Evolutionary conservation across 2,797 vertebrate species (phyloP).

Genomic region (Cyprinella venusta): DNA sequence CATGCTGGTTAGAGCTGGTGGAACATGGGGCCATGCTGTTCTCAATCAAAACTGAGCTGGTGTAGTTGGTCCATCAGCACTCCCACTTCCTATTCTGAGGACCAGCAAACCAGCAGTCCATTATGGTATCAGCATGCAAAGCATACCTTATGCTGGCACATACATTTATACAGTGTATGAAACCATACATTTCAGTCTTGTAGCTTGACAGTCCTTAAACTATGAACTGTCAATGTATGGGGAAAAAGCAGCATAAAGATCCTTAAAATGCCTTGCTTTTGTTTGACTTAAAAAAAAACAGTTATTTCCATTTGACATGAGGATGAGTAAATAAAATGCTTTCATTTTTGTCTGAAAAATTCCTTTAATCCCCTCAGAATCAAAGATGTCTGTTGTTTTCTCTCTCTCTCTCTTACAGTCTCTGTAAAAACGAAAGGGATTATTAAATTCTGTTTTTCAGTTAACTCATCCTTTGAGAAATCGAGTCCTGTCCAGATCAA

Average conservation of each 20-base stretch:
- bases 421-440: not conserved
- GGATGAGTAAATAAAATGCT: not conserved
- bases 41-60: too few species aligned
- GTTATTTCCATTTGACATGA: not conserved
- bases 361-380: not conserved
- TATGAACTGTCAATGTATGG: not conserved
- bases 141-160: too few species aligned
- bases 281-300: not conserved
- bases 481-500: not conserved
- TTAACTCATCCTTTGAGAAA: not conserved
- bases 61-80: too few species aligned
- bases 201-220: not conserved
- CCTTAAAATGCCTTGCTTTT: not conserved
- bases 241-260: not conserved
- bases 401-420: not conserved
- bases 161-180: too few species aligned
- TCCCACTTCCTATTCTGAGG: too few species aligned
- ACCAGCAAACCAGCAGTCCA: too few species aligned
- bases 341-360: not conserved
- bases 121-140: too few species aligned
- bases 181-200: too few species aligned
- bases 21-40: too few species aligned
- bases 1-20: too few species aligned
- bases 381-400: not conserved
- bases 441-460: conserved; percentile 14